Evolutionary conservation across 1,140 invertebrate species (phyloP).

Genomic region (Eumeta japonica): DNA sequence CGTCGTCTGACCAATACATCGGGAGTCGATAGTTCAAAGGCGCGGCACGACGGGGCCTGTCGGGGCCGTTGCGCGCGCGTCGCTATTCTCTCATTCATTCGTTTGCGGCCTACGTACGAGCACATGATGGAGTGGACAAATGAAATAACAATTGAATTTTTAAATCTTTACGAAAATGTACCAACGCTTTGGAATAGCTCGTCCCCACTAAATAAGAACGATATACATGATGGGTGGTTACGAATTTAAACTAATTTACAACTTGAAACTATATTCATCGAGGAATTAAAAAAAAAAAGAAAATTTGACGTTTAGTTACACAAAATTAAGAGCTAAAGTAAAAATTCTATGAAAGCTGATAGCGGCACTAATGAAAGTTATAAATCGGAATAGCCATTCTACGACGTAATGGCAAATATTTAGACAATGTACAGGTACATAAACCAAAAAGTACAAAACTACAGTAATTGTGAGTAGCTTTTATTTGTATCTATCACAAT

Average conservation of each 20-base stretch:
- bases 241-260: slow-evolving; percentile 1
- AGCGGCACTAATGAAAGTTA: slow-evolving; percentile 3
- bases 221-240: slow-evolving; percentile 3
- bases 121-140: slow-evolving; percentile 7
- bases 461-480: too few species aligned
- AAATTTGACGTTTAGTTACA: slow-evolving; percentile 7
- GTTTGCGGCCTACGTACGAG: too few species aligned
- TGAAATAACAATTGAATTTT: slow-evolving; percentile 5
- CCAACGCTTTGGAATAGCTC: slow-evolving; percentile 5
- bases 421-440: too few species aligned
- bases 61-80: too few species aligned
- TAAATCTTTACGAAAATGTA: slow-evolving; percentile 6
- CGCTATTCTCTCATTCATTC: too few species aligned
- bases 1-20: too few species aligned
- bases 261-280: not conserved
- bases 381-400: slow-evolving; percentile 6
- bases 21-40: too few species aligned
- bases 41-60: too few species aligned
- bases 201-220: slow-evolving; percentile 4
- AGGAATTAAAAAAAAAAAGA: slow-evolving; percentile 8
- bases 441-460: too few species aligned
- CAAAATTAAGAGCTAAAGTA: slow-evolving; percentile 3
- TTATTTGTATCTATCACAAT: too few species aligned
- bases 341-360: not conserved
- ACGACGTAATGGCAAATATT: slow-evolving; percentile 1